phyloP scores from a whole-genome alignment of 2,113 vertebrate species.

The Ammodytes marinus region DNA sequence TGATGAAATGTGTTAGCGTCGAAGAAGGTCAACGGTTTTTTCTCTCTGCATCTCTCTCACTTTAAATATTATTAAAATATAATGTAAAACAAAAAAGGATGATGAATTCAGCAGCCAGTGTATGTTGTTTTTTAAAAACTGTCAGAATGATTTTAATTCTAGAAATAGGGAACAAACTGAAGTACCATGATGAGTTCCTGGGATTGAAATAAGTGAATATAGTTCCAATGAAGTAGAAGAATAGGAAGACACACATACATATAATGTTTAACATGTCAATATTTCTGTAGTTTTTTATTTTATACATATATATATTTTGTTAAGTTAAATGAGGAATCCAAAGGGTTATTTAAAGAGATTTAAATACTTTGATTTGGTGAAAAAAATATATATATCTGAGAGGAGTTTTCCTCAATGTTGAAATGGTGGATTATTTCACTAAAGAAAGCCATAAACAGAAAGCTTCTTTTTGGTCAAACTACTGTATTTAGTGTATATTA shows the following conservation, averaged over 20 bases:
- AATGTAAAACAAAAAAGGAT: neutral
- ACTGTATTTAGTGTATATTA: neutral
- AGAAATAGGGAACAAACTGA: neutral
- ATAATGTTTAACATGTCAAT: no score
- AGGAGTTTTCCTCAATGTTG: neutral
- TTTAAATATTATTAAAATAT: neutral
- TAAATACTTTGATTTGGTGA: neutral
- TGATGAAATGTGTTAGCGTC: neutral
- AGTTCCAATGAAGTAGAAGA: neutral
- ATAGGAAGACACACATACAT: no score
- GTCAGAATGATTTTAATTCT: neutral
- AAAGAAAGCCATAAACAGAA: neutral
- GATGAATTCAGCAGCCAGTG: neutral
- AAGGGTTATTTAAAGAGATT: neutral
- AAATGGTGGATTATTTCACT: neutral
- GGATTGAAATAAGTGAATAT: neutral
- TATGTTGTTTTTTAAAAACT: neutral
- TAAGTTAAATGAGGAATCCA: neutral
- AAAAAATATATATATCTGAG: neutral
- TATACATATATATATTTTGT: neutral
- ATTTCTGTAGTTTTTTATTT: no score
- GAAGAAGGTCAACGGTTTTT: neutral
- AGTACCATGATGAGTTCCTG: neutral
- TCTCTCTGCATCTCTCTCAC: neutral
- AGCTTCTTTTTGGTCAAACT: neutral